Evolutionary conservation across 2,888 invertebrate species (phyloP).

Genomic region (Protonemura montana): DNA sequence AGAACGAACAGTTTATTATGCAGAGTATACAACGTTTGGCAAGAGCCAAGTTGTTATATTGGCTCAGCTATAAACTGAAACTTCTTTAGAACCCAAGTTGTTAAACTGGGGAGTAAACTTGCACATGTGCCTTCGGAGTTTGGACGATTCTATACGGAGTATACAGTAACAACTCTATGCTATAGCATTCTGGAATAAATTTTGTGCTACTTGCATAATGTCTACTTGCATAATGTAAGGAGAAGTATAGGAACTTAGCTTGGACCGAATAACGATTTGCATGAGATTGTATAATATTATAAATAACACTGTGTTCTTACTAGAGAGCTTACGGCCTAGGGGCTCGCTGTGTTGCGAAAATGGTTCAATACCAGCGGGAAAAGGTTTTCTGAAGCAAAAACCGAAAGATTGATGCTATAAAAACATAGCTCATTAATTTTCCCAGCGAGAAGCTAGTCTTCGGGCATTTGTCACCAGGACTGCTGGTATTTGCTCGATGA

Average conservation of each 20-base stretch:
- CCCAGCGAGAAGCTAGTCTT: not conserved
- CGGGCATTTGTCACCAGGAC: not conserved
- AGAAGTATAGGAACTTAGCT: not conserved
- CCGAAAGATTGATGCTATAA: not conserved
- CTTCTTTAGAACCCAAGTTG: slow-evolving; percentile 15
- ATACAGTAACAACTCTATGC: not conserved
- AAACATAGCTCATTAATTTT: slow-evolving; percentile 12
- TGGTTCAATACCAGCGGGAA: not conserved
- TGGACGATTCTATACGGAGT: not conserved
- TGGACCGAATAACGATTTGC: slow-evolving; percentile 7
- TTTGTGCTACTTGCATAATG: slow-evolving; percentile 7
- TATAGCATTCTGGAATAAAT: not conserved
- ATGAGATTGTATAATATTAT: slow-evolving; percentile 12
- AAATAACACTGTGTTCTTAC: slow-evolving; percentile 12
- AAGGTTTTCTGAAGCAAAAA: not conserved
- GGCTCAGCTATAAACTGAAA: slow-evolving; percentile 17
- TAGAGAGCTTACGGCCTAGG: not conserved
- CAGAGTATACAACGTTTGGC: not conserved
- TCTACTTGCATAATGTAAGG: slow-evolving; percentile 9
- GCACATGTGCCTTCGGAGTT: not conserved
- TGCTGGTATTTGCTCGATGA: not conserved
- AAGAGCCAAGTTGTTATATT: slow-evolving; percentile 15
- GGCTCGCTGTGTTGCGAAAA: not conserved
- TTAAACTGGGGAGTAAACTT: slow-evolving; percentile 22
- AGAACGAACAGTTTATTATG: not conserved